Evolutionary conservation across 2,113 vertebrate species (phyloP).

Genomic region (Electrona antarctica): DNA sequence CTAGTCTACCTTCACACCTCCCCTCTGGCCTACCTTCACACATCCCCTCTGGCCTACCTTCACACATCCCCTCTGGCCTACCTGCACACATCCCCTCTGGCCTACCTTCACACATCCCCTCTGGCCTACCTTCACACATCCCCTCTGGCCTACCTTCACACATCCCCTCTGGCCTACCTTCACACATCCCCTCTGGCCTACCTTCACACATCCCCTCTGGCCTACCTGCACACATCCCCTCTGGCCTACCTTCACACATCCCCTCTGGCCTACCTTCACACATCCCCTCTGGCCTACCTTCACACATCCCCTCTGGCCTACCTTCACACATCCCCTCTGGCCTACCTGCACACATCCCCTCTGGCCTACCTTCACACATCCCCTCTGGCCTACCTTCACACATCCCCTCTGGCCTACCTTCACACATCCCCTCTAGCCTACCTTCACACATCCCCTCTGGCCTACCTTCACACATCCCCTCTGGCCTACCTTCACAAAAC

Average conservation of each 20-base stretch:
- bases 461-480: not conserved
- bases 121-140: not conserved
- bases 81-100: too few species aligned
- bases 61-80: too few species aligned
- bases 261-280: not conserved
- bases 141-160: not conserved
- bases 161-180: not conserved
- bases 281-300: not conserved
- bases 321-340: too few species aligned
- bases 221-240: too few species aligned
- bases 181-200: not conserved
- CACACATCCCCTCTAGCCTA: not conserved
- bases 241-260: not conserved
- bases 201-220: too few species aligned
- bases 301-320: not conserved
- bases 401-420: not conserved
- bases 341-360: too few species aligned
- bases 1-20: too few species aligned
- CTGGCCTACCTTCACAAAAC: not conserved
- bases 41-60: not conserved
- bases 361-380: not conserved
- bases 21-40: not conserved
- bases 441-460: not conserved
- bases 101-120: not conserved
- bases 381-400: not conserved